Conservation (phyloP, 2,888 invertebrate genomes). For the Dusona sp. region DNA sequence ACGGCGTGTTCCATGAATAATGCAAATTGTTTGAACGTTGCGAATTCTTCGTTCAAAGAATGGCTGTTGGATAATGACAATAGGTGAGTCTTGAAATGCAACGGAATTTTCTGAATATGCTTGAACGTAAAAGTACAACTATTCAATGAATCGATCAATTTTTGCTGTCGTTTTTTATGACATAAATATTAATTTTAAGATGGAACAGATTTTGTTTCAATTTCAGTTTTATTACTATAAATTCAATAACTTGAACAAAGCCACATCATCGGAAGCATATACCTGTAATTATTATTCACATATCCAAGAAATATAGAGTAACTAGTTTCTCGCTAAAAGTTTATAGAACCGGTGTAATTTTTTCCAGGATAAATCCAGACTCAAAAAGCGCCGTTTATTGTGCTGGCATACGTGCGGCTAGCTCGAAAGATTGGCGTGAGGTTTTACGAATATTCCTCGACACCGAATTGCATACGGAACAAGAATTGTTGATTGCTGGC, state of each 20-base stretch:
- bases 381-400: slow-evolving; percentile 70
- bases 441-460: slow-evolving; percentile 66
- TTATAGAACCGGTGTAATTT: background rate
- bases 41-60: slow-evolving; percentile 72
- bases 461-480: slow-evolving; percentile 71
- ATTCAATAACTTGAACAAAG: background rate
- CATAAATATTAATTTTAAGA: background rate
- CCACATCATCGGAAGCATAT: background rate
- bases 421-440: slow-evolving; percentile 63
- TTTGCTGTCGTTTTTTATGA: background rate
- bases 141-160: background rate
- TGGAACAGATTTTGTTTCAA: background rate
- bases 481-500: slow-evolving; percentile 69
- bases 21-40: slow-evolving; percentile 71
- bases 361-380: slow-evolving; percentile 69
- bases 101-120: background rate
- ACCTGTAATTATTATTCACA: background rate
- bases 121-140: background rate
- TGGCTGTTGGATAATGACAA: slow-evolving; percentile 72
- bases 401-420: slow-evolving; percentile 65
- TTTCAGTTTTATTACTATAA: background rate
- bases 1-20: slow-evolving; percentile 74
- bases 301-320: background rate
- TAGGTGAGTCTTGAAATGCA: slow-evolving; percentile 43
- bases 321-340: background rate